Base-by-base conservation (phyloP, 2,797 vertebrate species). In the Pachyuromys duprasi region DNA sequence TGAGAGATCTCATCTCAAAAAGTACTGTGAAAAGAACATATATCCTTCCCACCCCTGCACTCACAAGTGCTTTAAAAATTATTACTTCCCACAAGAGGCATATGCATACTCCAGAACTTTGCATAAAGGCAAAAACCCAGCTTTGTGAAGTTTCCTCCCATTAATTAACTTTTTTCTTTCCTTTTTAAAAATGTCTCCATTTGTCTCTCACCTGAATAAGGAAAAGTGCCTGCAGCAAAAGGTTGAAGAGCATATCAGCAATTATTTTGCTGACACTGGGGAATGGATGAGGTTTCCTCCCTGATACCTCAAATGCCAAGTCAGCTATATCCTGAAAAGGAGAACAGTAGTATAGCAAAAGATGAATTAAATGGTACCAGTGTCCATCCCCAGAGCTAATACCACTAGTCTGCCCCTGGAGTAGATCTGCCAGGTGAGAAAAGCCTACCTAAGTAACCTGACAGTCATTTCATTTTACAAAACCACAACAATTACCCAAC, bases 221-320 rank as follows among this genome's bases (percentile, higher is more conserved):
- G 98, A 99, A 99, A 18, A 99, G 99, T 0, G 99, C 99, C 98
- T 99, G 99, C 72, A 99, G 97, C 95, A 99, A 98, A 82, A 99
- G 99, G 98, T 99, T 99, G 86, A 99, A 99, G 60, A 99, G 97
- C 99, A 99, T 99, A 98, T 99, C 99, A 2, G 99, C 99, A 74
- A 99, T 99, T 98, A 99, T 99, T 98, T 99, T 99, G 98, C 99
- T 99, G 98, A 99, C 99, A 24, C 99, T 99, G 95, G 99, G 99
- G 95, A 99, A 99, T 3, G 99, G 98, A 91, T 99, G 99, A 70
- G 99, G 99, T 98, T 99, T 99, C 96, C 99, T 99, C 93, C 99
- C 99, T 0, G 99, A 99, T 45, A 99, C 99, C 89, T 99, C 99
- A 39, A 99, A 99, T 0, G 99, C 99, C 67, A 99, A 97, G 95